These are phyloP conservation scores for Diprion similis DNA, from an alignment of 1,140 invertebrate species.

Conservation along the genomic window DNA sequence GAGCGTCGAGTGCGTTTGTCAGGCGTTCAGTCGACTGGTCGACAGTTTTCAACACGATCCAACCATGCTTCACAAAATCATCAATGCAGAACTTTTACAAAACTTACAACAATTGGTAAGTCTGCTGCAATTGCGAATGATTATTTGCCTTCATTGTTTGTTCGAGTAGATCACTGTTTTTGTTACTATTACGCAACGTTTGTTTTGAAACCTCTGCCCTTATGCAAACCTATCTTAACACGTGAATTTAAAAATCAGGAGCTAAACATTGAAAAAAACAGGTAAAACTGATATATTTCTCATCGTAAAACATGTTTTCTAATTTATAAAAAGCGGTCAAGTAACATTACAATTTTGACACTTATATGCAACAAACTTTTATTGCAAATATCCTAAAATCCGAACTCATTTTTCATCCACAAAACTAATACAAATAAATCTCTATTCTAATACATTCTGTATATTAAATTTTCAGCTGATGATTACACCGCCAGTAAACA, in stretches of 20 bases:
- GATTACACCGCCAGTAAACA: constrained; percentile 90
- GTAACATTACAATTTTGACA: too few species aligned
- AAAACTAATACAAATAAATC: not conserved
- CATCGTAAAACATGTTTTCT: too few species aligned
- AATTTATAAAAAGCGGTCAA: too few species aligned
- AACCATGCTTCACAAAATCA: constrained; percentile 91
- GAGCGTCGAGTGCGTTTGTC: constrained; percentile 95
- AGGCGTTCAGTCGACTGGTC: constrained; percentile 94
- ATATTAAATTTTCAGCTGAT: constrained; percentile 72
- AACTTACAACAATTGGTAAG: constrained; percentile 90
- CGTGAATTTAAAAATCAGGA: too few species aligned
- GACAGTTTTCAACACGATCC: constrained; percentile 96
- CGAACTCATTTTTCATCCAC: not conserved
- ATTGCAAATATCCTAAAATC: not conserved
- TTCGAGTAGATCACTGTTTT: too few species aligned
- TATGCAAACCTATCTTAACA: too few species aligned
- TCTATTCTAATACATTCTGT: constrained; percentile 1
- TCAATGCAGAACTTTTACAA: constrained; percentile 88
- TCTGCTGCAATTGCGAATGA: constrained; percentile 18
- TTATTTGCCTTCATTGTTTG: not conserved
- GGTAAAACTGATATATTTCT: too few species aligned
- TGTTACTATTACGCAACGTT: constrained; percentile 1
- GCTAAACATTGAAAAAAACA: too few species aligned
- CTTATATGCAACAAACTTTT: too few species aligned
- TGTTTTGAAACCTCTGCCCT: too few species aligned